Evolutionary conservation across 1,140 invertebrate genomes (phyloP).

Genomic region (Drosophila arawakana): DNA sequence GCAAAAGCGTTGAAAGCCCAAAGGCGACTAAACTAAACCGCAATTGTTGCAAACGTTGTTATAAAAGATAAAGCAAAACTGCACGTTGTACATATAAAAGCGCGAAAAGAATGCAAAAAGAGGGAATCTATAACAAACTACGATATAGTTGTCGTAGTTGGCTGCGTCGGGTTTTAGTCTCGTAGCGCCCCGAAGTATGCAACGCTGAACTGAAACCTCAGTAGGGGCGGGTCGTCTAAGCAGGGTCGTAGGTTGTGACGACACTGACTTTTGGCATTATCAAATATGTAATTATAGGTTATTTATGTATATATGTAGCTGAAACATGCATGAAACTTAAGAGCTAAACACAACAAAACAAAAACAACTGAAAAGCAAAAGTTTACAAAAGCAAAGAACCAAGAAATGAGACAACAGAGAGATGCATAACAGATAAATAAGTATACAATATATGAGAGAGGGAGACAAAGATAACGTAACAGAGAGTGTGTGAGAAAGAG

Average conservation of each 20-base stretch:
- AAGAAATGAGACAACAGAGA: constrained; percentile 23
- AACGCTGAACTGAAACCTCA: constrained; percentile 63
- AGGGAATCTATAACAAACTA: constrained; percentile 20
- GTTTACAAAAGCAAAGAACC: constrained; percentile 37
- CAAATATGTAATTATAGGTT: constrained; percentile 22
- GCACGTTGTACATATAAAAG: constrained; percentile 7
- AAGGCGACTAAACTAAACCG: constrained; percentile 69
- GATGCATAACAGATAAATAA: constrained; percentile 21
- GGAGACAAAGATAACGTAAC: neutral
- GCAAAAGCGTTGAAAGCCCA: constrained; percentile 48
- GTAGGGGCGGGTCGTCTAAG: constrained; percentile 30
- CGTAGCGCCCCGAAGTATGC: constrained; percentile 50
- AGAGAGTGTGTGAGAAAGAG: neutral
- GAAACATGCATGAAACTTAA: constrained; percentile 44
- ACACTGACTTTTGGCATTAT: constrained; percentile 62
- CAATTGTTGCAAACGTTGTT: constrained; percentile 37
- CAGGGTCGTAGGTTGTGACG: constrained; percentile 34
- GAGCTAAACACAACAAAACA: constrained; percentile 23
- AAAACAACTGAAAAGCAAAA: constrained; percentile 19
- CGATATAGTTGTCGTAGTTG: neutral
- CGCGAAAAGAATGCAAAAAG: constrained; percentile 14
- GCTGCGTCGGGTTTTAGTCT: constrained; percentile 1
- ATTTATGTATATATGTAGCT: constrained; percentile 2
- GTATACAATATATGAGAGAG: constrained; percentile 11
- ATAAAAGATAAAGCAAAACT: constrained; percentile 61